A percentile compares a stretch with the other conserved stretches of the same genome.
phyloP scores from a whole-genome alignment of 2,888 invertebrate species.

The Amiota mariae region DNA sequence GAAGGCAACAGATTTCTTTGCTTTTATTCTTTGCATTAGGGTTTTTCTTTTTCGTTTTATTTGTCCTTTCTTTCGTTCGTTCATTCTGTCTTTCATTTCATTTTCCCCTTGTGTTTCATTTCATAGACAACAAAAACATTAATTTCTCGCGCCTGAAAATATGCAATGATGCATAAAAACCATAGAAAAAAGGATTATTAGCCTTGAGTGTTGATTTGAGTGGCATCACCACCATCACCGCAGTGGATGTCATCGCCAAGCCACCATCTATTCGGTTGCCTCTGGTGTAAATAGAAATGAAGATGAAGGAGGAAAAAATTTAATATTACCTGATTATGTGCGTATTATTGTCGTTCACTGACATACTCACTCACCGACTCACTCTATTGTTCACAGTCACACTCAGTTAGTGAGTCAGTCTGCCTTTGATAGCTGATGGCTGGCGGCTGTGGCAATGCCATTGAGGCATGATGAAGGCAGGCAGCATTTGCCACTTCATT shows the following conservation, averaged over 20 bases:
- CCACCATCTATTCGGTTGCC: neutral
- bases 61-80: neutral
- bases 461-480: neutral
- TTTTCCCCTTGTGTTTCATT: neutral
- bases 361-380: no score
- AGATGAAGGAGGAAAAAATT: conserved; percentile 42
- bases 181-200: conserved; percentile 56
- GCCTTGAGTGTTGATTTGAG: conserved; percentile 43
- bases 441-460: conserved; percentile 1
- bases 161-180: conserved; percentile 37
- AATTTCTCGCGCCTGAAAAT: conserved; percentile 15
- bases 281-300: neutral
- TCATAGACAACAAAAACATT: conserved; percentile 3
- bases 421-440: no score
- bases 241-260: neutral
- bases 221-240: neutral
- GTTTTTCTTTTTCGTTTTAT: neutral
- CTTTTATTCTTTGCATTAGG: neutral
- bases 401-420: no score
- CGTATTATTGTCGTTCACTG: conserved; percentile 46
- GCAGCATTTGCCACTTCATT: conserved; percentile 2
- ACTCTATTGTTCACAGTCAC: no score
- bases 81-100: no score
- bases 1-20: conserved; percentile 13
- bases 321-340: conserved; percentile 66